These are phyloP conservation scores for Ptilorrhoa leucosticta DNA, from an alignment of 2,113 vertebrate species.

Conservation along the genomic window DNA sequence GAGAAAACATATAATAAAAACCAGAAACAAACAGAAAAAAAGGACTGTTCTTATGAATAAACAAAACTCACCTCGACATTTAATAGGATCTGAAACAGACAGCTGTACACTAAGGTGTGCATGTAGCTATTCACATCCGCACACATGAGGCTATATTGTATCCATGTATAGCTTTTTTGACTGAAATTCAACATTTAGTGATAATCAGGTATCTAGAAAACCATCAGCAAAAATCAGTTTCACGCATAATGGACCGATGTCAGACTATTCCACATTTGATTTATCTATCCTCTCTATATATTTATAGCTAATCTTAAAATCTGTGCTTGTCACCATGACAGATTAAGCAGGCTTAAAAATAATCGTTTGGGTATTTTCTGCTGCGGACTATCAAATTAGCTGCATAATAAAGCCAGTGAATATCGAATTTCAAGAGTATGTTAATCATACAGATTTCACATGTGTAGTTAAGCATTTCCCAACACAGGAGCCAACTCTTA, in stretches of 20 bases:
- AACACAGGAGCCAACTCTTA: neutral
- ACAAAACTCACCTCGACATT: neutral
- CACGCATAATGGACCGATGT: neutral
- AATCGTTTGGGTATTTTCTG: conserved; percentile 42
- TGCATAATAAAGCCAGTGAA: neutral
- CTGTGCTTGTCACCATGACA: neutral
- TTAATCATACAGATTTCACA: neutral
- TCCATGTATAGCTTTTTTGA: neutral
- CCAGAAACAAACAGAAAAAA: rapidly evolving
- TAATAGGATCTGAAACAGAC: neutral
- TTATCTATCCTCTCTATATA: neutral
- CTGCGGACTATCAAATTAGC: neutral
- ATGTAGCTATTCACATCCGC: neutral
- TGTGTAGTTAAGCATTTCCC: neutral
- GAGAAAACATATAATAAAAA: neutral
- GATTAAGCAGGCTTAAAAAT: conserved; percentile 25
- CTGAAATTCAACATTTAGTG: neutral
- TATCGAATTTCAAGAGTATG: neutral
- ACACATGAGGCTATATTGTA: neutral
- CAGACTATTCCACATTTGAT: neutral
- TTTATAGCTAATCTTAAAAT: conserved; percentile 45
- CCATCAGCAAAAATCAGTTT: neutral
- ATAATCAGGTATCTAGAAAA: neutral
- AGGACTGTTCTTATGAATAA: neutral
- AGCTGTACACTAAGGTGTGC: neutral